Evolutionary conservation across 2,888 invertebrate species (phyloP), one percentile per base, ranked within the genome.

Genomic region (Hirtodrosophila alboralis): DNA sequence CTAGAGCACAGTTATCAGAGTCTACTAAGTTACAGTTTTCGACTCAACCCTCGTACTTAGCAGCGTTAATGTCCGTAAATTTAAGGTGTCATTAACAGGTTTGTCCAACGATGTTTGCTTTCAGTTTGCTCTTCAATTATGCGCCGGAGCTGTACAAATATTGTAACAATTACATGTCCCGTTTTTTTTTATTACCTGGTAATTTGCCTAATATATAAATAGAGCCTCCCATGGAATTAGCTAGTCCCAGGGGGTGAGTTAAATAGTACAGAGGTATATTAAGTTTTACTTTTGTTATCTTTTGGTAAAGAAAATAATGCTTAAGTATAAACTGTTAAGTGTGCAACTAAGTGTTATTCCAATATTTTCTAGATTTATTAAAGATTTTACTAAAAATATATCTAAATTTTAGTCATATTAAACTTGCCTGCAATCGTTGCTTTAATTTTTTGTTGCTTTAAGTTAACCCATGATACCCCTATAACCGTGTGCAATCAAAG

Each of bases 41-140:
- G 36, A 31, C 14, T 14, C 45, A 48, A 43, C 52, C 62, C 59
- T 45, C 33, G 37, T n/a, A 9, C 33, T 28, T 21, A 43, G 18
- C 40, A 34, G 30, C 40, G 71, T 71, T 81, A 86, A 86, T 88
- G 73, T 81, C 72, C 75, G 58, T 71, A 77, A 80, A 84, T 88
- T 87, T 74, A 56, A 84, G 87, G 89, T 88, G 87, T 83, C 89
- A 87, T 88, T 88, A 88, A 83, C 83, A 76, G 75, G 75, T 65
- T 75, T 76, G 75, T 84, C 48, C 51, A 26, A 37, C 53, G 38
- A 52, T 30, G 52, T 56, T 69, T 64, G 69, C 60, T 64, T 59
- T 58, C 53, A 37, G 75, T 68, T 84, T 84, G 65, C 77, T 84
- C 75, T 58, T 73, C 75, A 78, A 84, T 84, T 86, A 76, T 37